phyloP scores from a whole-genome alignment of 2,113 vertebrate genomes.

The Scomber japonicus region DNA sequence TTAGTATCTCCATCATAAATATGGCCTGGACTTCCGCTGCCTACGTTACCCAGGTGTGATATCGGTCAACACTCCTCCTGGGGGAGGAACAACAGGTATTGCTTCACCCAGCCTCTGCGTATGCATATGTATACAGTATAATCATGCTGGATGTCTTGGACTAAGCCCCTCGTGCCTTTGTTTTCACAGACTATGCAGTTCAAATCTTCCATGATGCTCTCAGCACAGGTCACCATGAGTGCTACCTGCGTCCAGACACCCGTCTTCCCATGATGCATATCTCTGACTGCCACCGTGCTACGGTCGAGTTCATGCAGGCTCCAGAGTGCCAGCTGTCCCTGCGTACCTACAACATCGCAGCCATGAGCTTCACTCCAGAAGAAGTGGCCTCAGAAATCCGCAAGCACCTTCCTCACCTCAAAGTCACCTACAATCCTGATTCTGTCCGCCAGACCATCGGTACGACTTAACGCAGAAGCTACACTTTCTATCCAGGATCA shows the following conservation, averaged over 20 bases:
- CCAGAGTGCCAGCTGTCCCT: conserved; percentile 81
- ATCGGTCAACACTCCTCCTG: conserved; percentile 81
- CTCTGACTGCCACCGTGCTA: conserved; percentile 85
- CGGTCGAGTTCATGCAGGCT: conserved; percentile 84
- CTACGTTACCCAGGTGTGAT: conserved; percentile 86
- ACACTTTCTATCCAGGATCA: background rate
- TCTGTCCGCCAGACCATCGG: conserved; percentile 84
- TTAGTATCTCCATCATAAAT: conserved; percentile 87
- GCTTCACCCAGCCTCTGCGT: background rate
- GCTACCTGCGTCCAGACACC: conserved; percentile 83
- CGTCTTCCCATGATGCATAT: conserved; percentile 89
- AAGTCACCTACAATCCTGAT: conserved; percentile 84
- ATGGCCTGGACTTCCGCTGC: conserved; percentile 86
- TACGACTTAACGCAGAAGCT: conserved; percentile 38
- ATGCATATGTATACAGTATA: background rate
- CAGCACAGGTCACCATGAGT: conserved; percentile 83
- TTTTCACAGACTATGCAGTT: conserved; percentile 83
- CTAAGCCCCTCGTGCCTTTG: background rate
- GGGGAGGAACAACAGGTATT: conserved; percentile 86
- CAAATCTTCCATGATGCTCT: conserved; percentile 87
- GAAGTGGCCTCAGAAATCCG: conserved; percentile 83
- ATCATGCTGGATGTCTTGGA: background rate
- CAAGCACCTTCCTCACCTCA: conserved; percentile 84
- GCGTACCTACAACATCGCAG: conserved; percentile 86
- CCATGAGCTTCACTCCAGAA: conserved; percentile 87